Conservation (phyloP, 2,797 vertebrate species). For the Spinus olivaceus region DNA sequence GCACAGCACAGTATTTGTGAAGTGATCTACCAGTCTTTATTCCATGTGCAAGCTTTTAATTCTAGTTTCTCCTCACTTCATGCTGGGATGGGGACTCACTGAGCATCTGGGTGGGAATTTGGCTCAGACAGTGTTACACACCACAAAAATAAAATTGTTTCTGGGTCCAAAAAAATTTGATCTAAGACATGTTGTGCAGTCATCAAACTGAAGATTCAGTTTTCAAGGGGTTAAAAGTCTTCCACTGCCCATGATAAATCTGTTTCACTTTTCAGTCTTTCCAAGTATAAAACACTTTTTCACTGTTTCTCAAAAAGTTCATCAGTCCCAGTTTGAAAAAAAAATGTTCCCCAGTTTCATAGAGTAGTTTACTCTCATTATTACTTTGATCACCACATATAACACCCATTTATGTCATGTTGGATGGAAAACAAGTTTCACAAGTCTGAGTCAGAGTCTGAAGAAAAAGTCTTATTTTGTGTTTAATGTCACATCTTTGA, state of each 20-base stretch:
- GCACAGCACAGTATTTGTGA: not conserved
- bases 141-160: not conserved
- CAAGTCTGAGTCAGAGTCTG: not conserved
- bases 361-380: not conserved
- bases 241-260: not conserved
- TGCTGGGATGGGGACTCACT: not conserved
- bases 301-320: not conserved
- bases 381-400: not conserved
- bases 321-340: not conserved
- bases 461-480: not conserved
- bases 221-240: not conserved
- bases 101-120: not conserved
- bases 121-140: not conserved
- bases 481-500: not conserved
- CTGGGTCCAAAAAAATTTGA: accelerated
- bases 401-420: not conserved
- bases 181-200: not conserved
- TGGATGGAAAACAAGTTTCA: not conserved
- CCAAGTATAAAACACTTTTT: not conserved
- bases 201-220: not conserved
- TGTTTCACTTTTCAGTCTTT: not conserved
- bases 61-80: not conserved
- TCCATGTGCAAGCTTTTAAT: not conserved
- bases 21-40: not conserved
- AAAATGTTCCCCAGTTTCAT: not conserved